A percentile compares a stretch with the other conserved stretches of the same genome.
Conservation (phyloP, 2,888 invertebrate genomes). For the Crepidodera aurea region DNA sequence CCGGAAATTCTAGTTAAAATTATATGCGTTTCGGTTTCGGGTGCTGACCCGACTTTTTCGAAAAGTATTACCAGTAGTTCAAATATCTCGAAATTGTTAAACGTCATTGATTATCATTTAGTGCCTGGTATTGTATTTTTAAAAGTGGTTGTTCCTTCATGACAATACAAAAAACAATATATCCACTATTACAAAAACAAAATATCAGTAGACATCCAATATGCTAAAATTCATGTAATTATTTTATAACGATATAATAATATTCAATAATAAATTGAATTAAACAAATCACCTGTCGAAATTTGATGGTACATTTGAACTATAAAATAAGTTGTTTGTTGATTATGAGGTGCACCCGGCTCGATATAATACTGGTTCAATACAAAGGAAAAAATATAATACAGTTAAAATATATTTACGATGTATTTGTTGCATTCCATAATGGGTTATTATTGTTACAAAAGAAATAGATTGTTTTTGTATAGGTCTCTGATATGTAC, state of each 20-base stretch:
- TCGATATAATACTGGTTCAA: conserved; percentile 14
- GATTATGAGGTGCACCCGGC: background rate
- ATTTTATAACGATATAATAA: no score
- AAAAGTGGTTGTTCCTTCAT: no score
- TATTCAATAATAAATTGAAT: no score
- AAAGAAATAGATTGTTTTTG: conserved; percentile 54
- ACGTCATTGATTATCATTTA: no score
- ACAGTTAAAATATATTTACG: conserved; percentile 39
- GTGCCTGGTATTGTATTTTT: no score
- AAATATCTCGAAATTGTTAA: background rate
- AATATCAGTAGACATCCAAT: no score
- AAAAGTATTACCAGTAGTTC: background rate
- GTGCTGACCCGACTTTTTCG: background rate
- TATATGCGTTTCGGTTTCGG: background rate
- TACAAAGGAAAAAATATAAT: conserved; percentile 25
- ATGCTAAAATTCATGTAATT: no score
- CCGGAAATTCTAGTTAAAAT: conserved; percentile 23
- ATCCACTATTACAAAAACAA: no score
- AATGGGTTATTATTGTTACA: conserved; percentile 58
- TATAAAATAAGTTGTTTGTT: no score
- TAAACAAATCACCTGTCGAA: no score
- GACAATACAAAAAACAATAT: no score
- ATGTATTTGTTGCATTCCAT: conserved; percentile 62
- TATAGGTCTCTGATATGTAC: conserved; percentile 44
- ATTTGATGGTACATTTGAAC: conserved; percentile 18